Evolutionary conservation across 2,113 vertebrate species (phyloP).

Genomic region (Paradisaea rubra): DNA sequence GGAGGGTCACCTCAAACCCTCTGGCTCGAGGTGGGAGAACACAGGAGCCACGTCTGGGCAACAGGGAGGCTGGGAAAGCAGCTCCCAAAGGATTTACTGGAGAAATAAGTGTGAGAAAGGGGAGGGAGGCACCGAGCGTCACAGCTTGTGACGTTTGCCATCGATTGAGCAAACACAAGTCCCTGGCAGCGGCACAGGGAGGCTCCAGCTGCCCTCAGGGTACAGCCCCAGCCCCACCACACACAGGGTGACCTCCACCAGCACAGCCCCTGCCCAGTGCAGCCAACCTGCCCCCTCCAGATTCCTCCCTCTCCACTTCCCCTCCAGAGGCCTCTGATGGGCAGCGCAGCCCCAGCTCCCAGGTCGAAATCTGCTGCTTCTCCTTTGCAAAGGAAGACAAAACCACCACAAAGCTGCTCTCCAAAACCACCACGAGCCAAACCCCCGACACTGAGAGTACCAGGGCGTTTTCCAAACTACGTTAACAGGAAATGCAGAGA

Average conservation of each 20-base stretch:
- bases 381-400: background rate
- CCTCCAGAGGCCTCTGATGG: rapidly evolving
- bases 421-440: background rate
- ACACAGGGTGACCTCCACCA: background rate
- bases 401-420: background rate
- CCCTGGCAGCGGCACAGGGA: background rate
- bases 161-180: background rate
- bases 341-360: background rate
- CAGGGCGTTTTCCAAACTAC: background rate
- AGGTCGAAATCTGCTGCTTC: background rate
- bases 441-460: rapidly evolving
- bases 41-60: rapidly evolving
- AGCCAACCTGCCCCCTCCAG: rapidly evolving
- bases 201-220: background rate
- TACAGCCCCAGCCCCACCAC: rapidly evolving
- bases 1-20: background rate
- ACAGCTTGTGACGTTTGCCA: rapidly evolving
- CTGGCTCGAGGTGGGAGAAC: background rate
- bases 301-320: background rate
- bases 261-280: background rate
- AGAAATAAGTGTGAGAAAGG: background rate
- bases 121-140: background rate
- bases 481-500: background rate
- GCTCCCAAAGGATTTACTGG: background rate
- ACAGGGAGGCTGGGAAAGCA: background rate